These are phyloP conservation scores for Pagrus major DNA, from an alignment of 2,113 vertebrate species.

Conservation along the genomic window DNA sequence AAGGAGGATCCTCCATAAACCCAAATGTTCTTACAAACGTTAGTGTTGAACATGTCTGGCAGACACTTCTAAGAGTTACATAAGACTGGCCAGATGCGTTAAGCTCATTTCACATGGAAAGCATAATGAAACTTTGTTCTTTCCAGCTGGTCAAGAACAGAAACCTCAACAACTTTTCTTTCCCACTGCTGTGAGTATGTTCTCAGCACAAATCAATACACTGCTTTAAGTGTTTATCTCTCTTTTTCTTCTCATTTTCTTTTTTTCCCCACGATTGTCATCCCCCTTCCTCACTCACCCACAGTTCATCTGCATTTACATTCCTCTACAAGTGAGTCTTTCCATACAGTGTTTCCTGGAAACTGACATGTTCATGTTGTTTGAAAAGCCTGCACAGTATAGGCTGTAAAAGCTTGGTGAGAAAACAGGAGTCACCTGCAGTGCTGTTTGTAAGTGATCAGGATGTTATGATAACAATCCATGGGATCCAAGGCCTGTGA, in stretches of 20 bases:
- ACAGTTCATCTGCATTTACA: neutral
- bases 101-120: neutral
- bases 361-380: conserved; percentile 15
- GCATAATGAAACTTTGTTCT: neutral
- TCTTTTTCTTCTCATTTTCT: neutral
- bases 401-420: neutral
- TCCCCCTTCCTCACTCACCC: neutral
- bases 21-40: neutral
- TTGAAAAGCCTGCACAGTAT: neutral
- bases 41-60: neutral
- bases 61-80: neutral
- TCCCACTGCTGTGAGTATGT: neutral
- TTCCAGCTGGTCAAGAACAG: conserved; percentile 2
- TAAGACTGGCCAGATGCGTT: neutral
- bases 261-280: neutral
- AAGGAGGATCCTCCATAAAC: neutral
- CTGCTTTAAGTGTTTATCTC: neutral
- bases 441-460: conserved; percentile 47
- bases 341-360: conserved; percentile 21
- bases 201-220: neutral
- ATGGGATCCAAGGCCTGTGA: conserved; percentile 30
- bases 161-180: neutral
- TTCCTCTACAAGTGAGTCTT: neutral
- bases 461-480: conserved; percentile 54
- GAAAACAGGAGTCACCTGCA: conserved; percentile 36